Evolutionary conservation across 2,113 vertebrate species (phyloP), one percentile per base, ranked within the genome.

Genomic region (Reinhardtius hippoglossoides): DNA sequence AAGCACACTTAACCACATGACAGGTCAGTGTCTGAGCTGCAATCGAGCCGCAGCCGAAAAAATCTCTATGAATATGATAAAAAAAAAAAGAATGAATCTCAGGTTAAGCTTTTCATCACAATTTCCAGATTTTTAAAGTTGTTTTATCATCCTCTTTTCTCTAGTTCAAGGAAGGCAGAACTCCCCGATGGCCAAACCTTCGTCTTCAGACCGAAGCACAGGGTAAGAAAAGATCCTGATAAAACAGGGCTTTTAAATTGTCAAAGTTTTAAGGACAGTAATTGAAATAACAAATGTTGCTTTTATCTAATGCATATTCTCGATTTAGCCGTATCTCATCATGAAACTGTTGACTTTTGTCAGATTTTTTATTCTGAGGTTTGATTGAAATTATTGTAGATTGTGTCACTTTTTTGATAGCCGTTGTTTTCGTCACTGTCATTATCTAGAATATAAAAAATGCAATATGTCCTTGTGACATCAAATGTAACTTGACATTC

Each of bases 131-230:
- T 57, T 63, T 26, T 20, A 18, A 48, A 1, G 13, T 48, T 16
- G 1, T 13, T 46, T 46, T 61, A 1, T 52, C 3, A 1, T 42
- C 16, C 24, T 71, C 21, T 58, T 46, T 31, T 68, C 57, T 75
- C 9, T 48, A 95, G 94, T 67, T 66, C 93, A 88, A 86, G 88
- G 71, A 78, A 85, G 88, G 57, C 94, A 92, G 65, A 91, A 87
- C 74, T 93, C 91, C 18, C 90, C 92, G 0, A 74, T 90, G 81
- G 82, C 90, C 24, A 91, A 92, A 20, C 87, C 91, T 0, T 89
- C 91, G 3, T 92, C 94, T 24, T 86, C 92, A 70, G 94, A 94
- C 70, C 82, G 85, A 69, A 85, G 74, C 78, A 75, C 87, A 2
- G 93, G 93, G 94, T 94, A 82, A 88, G 91, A 83, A 52, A 42